phyloP scores from a whole-genome alignment of 2,113 vertebrate genomes.

The Electrona antarctica region DNA sequence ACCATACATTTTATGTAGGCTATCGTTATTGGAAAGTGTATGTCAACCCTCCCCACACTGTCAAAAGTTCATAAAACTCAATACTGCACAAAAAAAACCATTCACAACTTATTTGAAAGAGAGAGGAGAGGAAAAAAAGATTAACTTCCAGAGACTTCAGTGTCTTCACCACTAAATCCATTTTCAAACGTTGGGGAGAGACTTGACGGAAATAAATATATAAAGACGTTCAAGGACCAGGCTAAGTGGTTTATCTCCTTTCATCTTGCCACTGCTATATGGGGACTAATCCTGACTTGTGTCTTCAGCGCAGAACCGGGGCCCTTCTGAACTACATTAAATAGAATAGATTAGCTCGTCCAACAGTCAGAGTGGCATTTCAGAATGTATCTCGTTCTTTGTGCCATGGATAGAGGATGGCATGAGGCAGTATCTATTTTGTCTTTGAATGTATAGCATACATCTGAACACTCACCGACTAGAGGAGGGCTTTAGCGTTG shows the following conservation, averaged over 20 bases:
- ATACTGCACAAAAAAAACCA: conserved; percentile 20
- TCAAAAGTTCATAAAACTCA: conserved; percentile 67
- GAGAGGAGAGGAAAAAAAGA: conserved; percentile 47
- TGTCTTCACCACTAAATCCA: conserved; percentile 74
- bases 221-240: conserved; percentile 73
- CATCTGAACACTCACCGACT: conserved; percentile 47
- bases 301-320: conserved; percentile 59
- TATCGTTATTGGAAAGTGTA: conserved; percentile 11
- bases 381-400: conserved; percentile 47
- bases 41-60: conserved; percentile 22
- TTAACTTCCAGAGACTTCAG: conserved; percentile 72
- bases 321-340: conserved; percentile 72
- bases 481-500: conserved; percentile 20
- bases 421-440: conserved; percentile 53
- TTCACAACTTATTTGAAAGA: conserved; percentile 66
- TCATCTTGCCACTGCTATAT: conserved; percentile 70
- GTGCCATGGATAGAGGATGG: conserved; percentile 45
- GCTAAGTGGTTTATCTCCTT: conserved; percentile 76
- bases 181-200: conserved; percentile 71
- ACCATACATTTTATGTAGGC: neutral
- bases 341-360: conserved; percentile 74
- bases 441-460: conserved; percentile 45
- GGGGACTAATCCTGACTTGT: conserved; percentile 73
- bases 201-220: conserved; percentile 76
- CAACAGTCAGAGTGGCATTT: conserved; percentile 76